Evolutionary conservation across 2,113 vertebrate genomes (phyloP).

Genomic region (Paracanthobrama guichenoti): DNA sequence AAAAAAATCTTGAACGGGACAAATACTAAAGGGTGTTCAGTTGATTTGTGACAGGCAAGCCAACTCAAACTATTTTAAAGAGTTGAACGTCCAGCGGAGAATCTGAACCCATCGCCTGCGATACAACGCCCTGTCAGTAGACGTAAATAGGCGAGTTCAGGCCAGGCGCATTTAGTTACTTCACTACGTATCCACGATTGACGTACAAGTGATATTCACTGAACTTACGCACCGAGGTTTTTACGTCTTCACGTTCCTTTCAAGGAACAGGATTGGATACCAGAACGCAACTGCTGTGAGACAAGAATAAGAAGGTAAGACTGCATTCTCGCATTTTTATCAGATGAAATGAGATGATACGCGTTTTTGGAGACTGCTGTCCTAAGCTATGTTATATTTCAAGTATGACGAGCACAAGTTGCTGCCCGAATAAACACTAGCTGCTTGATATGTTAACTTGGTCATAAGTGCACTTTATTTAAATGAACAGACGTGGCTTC

Average conservation of each 20-base stretch:
- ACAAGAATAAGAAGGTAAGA: conserved; percentile 40
- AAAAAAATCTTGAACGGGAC: neutral
- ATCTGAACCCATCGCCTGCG: neutral
- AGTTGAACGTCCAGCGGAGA: neutral
- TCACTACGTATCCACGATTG: neutral
- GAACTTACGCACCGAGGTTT: conserved; percentile 31
- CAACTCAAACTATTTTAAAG: neutral
- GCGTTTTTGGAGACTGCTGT: neutral
- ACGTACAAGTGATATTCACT: conserved; percentile 14
- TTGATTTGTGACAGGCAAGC: conserved; percentile 10
- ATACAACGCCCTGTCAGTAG: neutral
- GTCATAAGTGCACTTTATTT: neutral
- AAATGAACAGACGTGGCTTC: neutral
- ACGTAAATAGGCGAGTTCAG: neutral
- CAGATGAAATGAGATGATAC: neutral
- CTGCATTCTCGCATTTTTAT: neutral
- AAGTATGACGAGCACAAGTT: neutral
- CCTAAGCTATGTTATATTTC: neutral
- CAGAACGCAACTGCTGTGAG: conserved; percentile 10
- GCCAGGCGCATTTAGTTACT: neutral
- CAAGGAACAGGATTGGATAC: neutral
- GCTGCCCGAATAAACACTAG: neutral
- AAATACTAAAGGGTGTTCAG: neutral
- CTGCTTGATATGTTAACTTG: neutral
- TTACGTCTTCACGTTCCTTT: conserved; percentile 3